phyloP scores from a whole-genome alignment of 2,888 invertebrate species.

The Leuctra nigra region DNA sequence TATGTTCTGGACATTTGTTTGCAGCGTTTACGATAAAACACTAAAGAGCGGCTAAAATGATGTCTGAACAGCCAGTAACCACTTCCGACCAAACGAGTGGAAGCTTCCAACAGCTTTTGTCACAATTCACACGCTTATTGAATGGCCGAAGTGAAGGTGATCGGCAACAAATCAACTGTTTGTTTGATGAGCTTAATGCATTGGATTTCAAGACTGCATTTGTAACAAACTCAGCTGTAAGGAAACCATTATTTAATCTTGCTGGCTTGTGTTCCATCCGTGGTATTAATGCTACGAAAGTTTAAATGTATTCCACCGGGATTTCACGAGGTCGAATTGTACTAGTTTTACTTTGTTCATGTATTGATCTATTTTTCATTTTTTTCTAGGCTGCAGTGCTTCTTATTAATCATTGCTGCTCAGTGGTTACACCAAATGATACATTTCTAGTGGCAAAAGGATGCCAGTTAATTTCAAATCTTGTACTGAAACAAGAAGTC shows the following conservation, averaged over 20 bases:
- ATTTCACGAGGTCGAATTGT: background rate
- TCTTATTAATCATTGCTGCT: slow-evolving; percentile 29
- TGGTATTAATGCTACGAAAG: too few species aligned
- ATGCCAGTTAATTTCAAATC: slow-evolving; percentile 49
- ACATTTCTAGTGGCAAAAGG: slow-evolving; percentile 50
- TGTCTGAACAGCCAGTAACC: too few species aligned
- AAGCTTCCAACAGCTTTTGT: slow-evolving; percentile 22
- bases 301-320: too few species aligned
- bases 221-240: slow-evolving; percentile 43
- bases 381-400: slow-evolving; percentile 29
- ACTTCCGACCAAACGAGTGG: background rate
- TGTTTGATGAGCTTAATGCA: slow-evolving; percentile 56
- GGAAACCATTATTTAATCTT: too few species aligned
- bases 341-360: background rate
- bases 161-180: slow-evolving; percentile 45
- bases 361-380: background rate
- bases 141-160: slow-evolving; percentile 41
- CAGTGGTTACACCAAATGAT: slow-evolving; percentile 41
- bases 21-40: too few species aligned
- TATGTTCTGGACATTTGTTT: too few species aligned
- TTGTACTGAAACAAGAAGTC: slow-evolving; percentile 50
- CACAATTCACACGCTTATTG: slow-evolving; percentile 21
- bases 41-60: too few species aligned
- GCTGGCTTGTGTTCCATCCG: too few species aligned
- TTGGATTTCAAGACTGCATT: slow-evolving; percentile 49